Percentiles rank a stretch among this genome's conserved stretches.
Evolutionary conservation across 2,888 invertebrate species (phyloP).

Genomic region (Amblyteles armatorius): DNA sequence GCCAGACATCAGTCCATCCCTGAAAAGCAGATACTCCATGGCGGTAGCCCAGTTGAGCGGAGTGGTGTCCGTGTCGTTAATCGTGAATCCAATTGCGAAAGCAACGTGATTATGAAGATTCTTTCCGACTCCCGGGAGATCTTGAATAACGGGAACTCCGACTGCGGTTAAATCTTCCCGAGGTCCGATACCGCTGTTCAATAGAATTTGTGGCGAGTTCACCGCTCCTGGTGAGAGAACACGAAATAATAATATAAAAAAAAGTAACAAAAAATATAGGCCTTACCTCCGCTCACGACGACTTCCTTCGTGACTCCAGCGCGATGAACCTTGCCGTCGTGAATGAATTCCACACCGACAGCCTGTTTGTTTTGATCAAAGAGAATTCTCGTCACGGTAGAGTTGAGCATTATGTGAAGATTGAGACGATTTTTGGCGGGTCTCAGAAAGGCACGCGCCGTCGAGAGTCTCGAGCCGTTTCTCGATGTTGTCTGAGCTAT

Average conservation of each 20-base stretch:
- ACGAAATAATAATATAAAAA: neutral
- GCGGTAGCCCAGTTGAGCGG: constrained; percentile 97
- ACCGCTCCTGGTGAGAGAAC: constrained; percentile 90
- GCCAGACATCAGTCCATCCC: constrained; percentile 95
- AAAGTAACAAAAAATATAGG: neutral
- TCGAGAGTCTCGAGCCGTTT: constrained; percentile 93
- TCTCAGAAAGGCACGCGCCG: constrained; percentile 92
- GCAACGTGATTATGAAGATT: constrained; percentile 96
- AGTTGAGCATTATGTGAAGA: constrained; percentile 93
- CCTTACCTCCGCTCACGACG: constrained; percentile 86
- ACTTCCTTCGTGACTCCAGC: constrained; percentile 90
- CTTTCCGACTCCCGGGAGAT: constrained; percentile 92
- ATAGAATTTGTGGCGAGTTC: constrained; percentile 96
- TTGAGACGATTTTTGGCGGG: constrained; percentile 92
- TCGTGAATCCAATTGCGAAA: constrained; percentile 91
- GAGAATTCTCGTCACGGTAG: constrained; percentile 91
- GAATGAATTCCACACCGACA: constrained; percentile 91
- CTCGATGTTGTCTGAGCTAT: constrained; percentile 95
- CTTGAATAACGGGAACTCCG: constrained; percentile 89
- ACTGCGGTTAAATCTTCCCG: constrained; percentile 88
- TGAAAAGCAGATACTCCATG: constrained; percentile 95
- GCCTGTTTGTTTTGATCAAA: constrained; percentile 90
- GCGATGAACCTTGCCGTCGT: constrained; percentile 86
- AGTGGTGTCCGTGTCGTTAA: constrained; percentile 93
- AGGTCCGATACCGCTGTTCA: constrained; percentile 96